Evolutionary conservation across 2,113 vertebrate genomes (phyloP).

Genomic region (Helogale parvula): DNA sequence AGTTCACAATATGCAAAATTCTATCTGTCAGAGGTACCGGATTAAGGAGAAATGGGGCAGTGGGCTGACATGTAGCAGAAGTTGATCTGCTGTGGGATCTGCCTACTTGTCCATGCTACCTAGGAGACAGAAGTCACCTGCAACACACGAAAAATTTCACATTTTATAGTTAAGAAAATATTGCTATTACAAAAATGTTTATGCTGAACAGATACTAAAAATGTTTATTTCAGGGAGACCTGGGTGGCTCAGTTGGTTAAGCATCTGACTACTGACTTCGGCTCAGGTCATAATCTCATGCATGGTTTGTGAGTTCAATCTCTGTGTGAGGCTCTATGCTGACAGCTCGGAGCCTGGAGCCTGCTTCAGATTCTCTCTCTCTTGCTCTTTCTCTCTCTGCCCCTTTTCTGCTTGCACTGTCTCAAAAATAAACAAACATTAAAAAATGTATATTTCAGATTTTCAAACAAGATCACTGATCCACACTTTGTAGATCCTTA

Average conservation of each 20-base stretch:
- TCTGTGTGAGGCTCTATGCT: no score
- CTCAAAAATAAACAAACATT: no score
- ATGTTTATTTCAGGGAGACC: neutral
- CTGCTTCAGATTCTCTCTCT: no score
- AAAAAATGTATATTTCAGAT: neutral
- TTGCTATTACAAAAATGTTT: neutral
- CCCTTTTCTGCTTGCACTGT: no score
- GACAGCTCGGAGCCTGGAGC: no score
- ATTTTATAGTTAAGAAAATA: neutral
- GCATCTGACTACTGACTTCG: no score
- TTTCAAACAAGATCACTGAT: neutral
- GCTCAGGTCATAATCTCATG: no score
- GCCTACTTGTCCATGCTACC: neutral
- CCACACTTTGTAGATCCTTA: neutral
- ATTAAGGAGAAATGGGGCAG: rapidly evolving
- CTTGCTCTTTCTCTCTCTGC: no score
- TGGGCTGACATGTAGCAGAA: neutral
- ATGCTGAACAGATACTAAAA: neutral
- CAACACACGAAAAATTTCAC: neutral
- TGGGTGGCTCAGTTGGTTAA: no score
- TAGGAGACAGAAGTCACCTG: neutral
- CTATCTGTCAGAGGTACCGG: neutral
- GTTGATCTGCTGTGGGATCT: neutral
- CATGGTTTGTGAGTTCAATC: no score
- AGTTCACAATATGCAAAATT: neutral